Base-by-base conservation (phyloP, 23 tunicate species). In the Ascidia mentula region DNA sequence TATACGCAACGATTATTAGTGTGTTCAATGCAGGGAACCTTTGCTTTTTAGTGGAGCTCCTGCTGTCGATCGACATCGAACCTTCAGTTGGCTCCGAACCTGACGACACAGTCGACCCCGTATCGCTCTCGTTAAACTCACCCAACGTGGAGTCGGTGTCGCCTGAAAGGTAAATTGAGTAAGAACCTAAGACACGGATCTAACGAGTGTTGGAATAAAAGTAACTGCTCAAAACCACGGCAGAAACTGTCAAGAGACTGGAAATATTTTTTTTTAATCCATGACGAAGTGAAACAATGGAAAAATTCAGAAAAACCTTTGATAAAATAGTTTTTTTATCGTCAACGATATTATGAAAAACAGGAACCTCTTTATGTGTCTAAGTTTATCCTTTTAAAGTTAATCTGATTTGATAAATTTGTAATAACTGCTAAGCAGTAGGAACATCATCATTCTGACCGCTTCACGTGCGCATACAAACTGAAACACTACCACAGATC, bases 141-240 rank as follows among this genome's bases (percentile, higher is more conserved):
- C 77, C 65, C 26, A 80, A 4, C 38, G 69, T 59, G 22, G 82
- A 79, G 73, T 79, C 73, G 20, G 42, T 60, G 73, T 79, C 82
- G 38, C 73, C 30, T 53, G 24, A n/a, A n/a, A n/a, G n/a, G n/a
- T 9, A 6, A 42, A 15, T 42, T 42, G 53, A 42, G 15, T 9
- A 42, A 42, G 15, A 42, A 42, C 53, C 12, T n/a, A n/a, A n/a
- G n/a, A n/a, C n/a, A n/a, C n/a, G n/a, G n/a, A n/a, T n/a, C n/a
- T n/a, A n/a, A n/a, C n/a, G n/a, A n/a, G n/a, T n/a, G n/a, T n/a
- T n/a, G n/a, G n/a, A n/a, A n/a, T n/a, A n/a, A n/a, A n/a, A n/a
- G n/a, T n/a, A n/a, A n/a, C n/a, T n/a, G n/a, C n/a, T n/a, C n/a
- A n/a, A n/a, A n/a, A n/a, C n/a, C n/a, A n/a, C n/a, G n/a, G n/a